Evolutionary conservation across 2,797 vertebrate genomes (phyloP).

Genomic region (Poeciliopsis presidionis): DNA sequence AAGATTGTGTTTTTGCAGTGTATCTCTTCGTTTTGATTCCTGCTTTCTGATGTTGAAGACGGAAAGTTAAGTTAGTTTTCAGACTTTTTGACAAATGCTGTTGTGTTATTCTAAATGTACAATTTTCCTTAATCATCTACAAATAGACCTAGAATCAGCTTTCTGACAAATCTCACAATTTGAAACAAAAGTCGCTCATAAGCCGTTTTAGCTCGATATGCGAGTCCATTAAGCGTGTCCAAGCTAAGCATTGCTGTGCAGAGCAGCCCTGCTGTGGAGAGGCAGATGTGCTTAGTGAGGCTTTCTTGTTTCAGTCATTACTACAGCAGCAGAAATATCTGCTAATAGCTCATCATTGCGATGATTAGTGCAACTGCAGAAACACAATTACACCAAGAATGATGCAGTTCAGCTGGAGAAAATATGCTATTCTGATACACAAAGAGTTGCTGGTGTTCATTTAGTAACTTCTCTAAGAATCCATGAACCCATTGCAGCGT

Average conservation of each 20-base stretch:
- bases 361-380: conserved; percentile 46
- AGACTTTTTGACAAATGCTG: background rate
- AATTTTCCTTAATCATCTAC: background rate
- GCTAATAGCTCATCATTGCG: conserved; percentile 50
- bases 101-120: background rate
- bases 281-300: conserved; percentile 34
- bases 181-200: background rate
- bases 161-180: background rate
- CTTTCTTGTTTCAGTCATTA: conserved; percentile 22
- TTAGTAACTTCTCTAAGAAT: conserved; percentile 41
- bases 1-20: no score
- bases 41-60: background rate
- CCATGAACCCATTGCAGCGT: no score
- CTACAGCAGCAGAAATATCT: conserved; percentile 20
- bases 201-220: conserved; percentile 13
- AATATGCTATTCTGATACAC: conserved; percentile 24
- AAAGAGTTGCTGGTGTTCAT: conserved; percentile 70
- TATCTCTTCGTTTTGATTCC: background rate
- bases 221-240: conserved; percentile 1
- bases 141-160: background rate
- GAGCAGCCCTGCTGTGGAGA: conserved; percentile 13
- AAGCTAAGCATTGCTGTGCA: conserved; percentile 3
- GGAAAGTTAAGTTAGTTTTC: background rate
- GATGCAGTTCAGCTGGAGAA: conserved; percentile 31
- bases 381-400: conserved; percentile 46